Conservation (phyloP, 2,888 invertebrate species). For the Petrolisthes cinctipes region DNA sequence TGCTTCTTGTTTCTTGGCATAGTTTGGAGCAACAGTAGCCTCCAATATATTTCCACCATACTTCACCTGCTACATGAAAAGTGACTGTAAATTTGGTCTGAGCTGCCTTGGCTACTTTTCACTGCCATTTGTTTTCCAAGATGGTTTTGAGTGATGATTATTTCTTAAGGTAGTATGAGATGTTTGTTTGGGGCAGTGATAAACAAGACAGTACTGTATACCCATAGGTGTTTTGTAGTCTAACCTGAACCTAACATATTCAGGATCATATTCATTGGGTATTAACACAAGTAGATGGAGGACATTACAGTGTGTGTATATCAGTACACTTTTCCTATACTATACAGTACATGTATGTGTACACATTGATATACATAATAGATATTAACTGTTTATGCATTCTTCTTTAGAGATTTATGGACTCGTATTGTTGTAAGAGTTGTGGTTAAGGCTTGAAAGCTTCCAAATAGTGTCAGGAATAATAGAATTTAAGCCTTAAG, state of each 20-base stretch:
- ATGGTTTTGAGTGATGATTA: not conserved
- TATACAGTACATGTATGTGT: not conserved
- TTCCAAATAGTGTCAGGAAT: not conserved
- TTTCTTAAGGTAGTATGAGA: not conserved
- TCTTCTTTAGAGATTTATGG: no score
- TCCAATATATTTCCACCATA: no score
- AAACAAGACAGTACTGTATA: no score
- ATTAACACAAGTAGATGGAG: not conserved
- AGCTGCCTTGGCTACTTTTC: conserved; percentile 34
- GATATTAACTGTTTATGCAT: no score
- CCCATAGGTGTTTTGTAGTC: no score
- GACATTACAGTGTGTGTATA: not conserved
- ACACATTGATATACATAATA: conserved; percentile 3
- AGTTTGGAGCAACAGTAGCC: no score
- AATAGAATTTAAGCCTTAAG: conserved; percentile 27
- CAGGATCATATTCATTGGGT: not conserved
- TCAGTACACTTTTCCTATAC: not conserved
- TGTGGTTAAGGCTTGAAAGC: not conserved
- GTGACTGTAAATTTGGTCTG: conserved; percentile 13
- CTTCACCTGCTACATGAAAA: no score
- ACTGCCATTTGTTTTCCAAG: conserved; percentile 34
- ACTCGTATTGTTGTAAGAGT: not conserved
- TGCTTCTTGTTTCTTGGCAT: no score
- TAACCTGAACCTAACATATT: no score
- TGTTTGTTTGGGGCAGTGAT: not conserved